These are phyloP conservation scores for Mus minutoides DNA, from an alignment of 2,797 vertebrate species.

Conservation along the genomic window DNA sequence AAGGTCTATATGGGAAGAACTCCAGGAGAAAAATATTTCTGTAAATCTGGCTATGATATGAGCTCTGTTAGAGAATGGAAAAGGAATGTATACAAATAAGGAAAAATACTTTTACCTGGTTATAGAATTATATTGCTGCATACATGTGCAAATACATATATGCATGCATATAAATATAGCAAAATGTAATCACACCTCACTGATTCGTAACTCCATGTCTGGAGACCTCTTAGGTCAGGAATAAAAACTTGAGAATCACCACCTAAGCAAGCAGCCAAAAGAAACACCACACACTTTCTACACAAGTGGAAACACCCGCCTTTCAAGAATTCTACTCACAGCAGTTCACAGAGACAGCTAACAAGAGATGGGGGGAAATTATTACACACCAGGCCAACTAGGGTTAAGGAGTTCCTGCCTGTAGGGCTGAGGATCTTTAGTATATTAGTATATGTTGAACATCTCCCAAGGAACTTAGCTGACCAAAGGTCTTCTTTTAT, in stretches of 20 bases:
- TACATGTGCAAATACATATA: background rate
- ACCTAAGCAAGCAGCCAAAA: background rate
- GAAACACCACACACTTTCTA: background rate
- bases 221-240: background rate
- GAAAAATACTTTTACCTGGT: background rate
- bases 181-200: background rate
- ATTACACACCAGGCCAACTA: background rate
- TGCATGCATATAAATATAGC: background rate
- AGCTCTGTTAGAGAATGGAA: background rate
- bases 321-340: background rate
- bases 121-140: background rate
- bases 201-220: background rate
- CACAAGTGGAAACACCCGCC: background rate
- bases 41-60: background rate
- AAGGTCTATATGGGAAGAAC: background rate
- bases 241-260: slow-evolving; percentile 39
- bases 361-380: background rate
- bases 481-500: background rate
- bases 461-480: background rate
- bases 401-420: background rate
- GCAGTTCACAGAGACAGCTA: background rate
- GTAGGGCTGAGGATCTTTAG: background rate
- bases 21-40: slow-evolving; percentile 17
- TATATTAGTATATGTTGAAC: background rate
- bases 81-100: background rate